These are phyloP conservation scores for Ochropleura leucogaster DNA, from an alignment of 2,888 invertebrate species.

Conservation along the genomic window DNA sequence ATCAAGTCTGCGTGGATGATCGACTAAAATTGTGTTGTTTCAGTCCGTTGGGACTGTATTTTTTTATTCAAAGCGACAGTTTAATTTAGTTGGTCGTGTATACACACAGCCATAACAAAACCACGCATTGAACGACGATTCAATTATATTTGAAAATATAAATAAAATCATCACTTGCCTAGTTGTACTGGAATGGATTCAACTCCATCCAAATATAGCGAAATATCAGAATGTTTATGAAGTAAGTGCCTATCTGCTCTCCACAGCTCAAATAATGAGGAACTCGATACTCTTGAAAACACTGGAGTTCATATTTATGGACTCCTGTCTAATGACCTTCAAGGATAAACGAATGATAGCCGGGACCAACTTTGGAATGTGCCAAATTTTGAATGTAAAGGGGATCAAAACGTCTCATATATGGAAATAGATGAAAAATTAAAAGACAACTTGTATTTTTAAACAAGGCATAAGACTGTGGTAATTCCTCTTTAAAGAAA, in stretches of 20 bases:
- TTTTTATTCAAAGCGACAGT: conserved; percentile 13
- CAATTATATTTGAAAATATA: not conserved
- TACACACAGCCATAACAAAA: not conserved
- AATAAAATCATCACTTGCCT: not conserved
- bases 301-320: not conserved
- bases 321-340: too few relatives aligned
- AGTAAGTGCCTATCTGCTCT: not conserved
- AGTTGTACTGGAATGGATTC: too few relatives aligned
- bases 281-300: not conserved
- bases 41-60: not conserved
- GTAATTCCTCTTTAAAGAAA: not conserved
- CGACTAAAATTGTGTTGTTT: conserved; percentile 10
- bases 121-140: not conserved
- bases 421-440: too few relatives aligned
- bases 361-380: not conserved
- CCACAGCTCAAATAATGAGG: not conserved
- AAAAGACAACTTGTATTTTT: not conserved
- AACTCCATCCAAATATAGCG: not conserved
- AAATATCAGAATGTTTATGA: not conserved
- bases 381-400: too few relatives aligned
- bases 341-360: not conserved
- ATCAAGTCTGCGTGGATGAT: not conserved
- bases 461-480: not conserved
- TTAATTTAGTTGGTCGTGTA: conserved; percentile 22
- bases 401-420: too few relatives aligned